A percentile compares a stretch with the other conserved stretches of the same genome.
phyloP scores from a whole-genome alignment of 2,888 invertebrate genomes.

The Malthinus flaveolus region DNA sequence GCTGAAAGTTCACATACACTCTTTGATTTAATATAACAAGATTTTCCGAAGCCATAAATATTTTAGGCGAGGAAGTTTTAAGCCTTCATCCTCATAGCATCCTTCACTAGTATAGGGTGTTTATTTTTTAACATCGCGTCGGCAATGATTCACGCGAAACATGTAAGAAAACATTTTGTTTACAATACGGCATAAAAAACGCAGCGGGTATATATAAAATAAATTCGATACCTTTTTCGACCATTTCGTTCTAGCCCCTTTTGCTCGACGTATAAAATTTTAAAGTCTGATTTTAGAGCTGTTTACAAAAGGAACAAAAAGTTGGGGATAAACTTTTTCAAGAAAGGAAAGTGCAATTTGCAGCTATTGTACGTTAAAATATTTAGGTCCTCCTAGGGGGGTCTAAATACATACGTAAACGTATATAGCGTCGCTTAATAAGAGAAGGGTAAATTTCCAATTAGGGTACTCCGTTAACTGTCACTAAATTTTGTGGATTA shows the following conservation, averaged over 20 bases:
- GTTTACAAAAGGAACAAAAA: slow-evolving; percentile 12
- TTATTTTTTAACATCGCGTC: neutral
- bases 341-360: slow-evolving; percentile 28
- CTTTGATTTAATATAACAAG: slow-evolving; percentile 10
- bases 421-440: slow-evolving; percentile 13
- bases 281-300: slow-evolving; percentile 11
- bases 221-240: neutral
- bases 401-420: no score
- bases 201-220: slow-evolving; percentile 7
- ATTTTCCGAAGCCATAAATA: slow-evolving; percentile 13
- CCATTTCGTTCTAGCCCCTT: slow-evolving; percentile 9
- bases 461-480: slow-evolving; percentile 40
- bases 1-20: slow-evolving; percentile 8
- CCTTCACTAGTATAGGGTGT: neutral
- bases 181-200: neutral
- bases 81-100: slow-evolving; percentile 7
- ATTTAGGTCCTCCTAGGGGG: slow-evolving; percentile 28
- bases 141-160: neutral
- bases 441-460: slow-evolving; percentile 37
- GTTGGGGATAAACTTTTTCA: slow-evolving; percentile 1
- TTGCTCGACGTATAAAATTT: slow-evolving; percentile 9
- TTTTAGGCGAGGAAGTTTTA: slow-evolving; percentile 3
- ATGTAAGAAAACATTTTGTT: no score
- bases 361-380: slow-evolving; percentile 33
- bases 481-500: slow-evolving; percentile 37